Base-by-base conservation (phyloP, 2,113 vertebrate species). In the Heterotilapia buettikoferi region DNA sequence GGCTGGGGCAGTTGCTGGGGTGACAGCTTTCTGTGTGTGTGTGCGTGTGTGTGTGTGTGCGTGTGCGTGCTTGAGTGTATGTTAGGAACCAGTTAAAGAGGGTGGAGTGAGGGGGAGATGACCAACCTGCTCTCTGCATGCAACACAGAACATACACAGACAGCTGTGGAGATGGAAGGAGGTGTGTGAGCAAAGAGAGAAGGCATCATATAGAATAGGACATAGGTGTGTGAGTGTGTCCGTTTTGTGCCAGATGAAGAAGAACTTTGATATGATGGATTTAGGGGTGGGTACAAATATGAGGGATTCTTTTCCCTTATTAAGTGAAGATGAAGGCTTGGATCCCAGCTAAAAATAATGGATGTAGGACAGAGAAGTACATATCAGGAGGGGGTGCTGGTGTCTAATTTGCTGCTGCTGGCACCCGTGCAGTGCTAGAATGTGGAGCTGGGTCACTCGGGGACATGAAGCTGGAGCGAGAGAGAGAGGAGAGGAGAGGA, bases 281-380 rank as follows among this genome's bases (percentile, higher is more conserved):
- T 82, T 81, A 80, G 68, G 86, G 89, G 86, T 50, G 61, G 79
- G 80, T 79, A 82, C 5, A 38, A 90, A 95, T 88, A 91, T 57
- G 88, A 89, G 73, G 76, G 59, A 91, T 71, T 88, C 89, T 91
- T 92, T 92, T 94, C 36, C 96, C 96, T 94, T 96, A 96, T 96
- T 95, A 94, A 96, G 95, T 88, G 87, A 90, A 90, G 94, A 92
- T 93, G 90, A 83, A 88, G 84, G 84, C 83, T 90, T 89, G 78
- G 90, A 95, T 95, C 90, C 89, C 88, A 93, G 92, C 96, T 96
- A 97, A 96, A 97, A 97, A 97, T 96, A 97, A 92, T 84, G 89
- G 88, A 95, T 89, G 94, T 86, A 43, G 93, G 93, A 92, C 84
- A 85, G 90, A 86, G 91, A 94, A 90, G 90, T 85, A 88, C 93